These are phyloP conservation scores for Margarornis squamiger DNA, from an alignment of 2,797 vertebrate species.

Conservation along the genomic window DNA sequence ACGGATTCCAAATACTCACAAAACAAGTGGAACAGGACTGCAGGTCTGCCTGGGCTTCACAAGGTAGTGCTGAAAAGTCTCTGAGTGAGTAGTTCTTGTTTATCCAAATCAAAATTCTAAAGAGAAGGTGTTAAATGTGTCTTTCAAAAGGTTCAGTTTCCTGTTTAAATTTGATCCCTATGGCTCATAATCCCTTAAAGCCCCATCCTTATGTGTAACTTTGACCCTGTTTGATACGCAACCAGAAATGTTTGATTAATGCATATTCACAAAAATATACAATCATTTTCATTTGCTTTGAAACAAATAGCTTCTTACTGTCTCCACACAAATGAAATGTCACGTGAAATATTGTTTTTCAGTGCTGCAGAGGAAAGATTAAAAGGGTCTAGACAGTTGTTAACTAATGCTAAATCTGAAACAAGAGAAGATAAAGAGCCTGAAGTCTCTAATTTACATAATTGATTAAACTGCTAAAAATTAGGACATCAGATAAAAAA, in stretches of 20 bases:
- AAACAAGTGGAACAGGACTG: neutral
- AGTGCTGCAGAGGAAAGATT: neutral
- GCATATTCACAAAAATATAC: neutral
- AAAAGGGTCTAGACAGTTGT: neutral
- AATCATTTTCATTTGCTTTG: neutral
- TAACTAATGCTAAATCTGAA: neutral
- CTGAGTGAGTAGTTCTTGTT: neutral
- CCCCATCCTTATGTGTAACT: neutral
- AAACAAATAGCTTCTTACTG: neutral
- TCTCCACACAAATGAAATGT: neutral
- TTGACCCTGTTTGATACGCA: neutral
- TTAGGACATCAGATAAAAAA: neutral
- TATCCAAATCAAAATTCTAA: neutral
- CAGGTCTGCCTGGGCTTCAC: neutral
- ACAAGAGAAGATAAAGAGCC: neutral
- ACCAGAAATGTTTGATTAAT: neutral
- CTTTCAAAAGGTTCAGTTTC: neutral
- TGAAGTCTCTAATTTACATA: neutral
- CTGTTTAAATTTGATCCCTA: neutral
- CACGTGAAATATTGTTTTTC: neutral
- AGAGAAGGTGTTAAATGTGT: neutral
- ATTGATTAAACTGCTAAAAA: neutral
- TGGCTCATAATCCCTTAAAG: neutral
- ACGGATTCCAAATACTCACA: neutral
- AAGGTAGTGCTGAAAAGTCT: neutral